phyloP scores from a whole-genome alignment of 2,888 invertebrate species.

The Nyleta sp. region DNA sequence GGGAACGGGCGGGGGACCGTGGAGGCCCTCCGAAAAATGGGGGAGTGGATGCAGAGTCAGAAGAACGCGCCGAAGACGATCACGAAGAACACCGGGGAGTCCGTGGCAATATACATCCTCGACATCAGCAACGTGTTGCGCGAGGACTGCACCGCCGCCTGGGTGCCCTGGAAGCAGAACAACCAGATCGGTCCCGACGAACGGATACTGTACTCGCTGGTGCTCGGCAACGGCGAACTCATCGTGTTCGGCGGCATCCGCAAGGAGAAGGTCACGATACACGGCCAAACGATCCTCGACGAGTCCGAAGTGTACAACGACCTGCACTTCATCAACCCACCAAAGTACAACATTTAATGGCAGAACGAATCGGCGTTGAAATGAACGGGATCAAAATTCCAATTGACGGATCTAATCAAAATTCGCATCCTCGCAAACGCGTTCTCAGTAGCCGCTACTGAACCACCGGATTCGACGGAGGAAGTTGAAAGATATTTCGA shows the following conservation, averaged over 20 bases:
- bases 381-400: no score
- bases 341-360: constrained; percentile 77
- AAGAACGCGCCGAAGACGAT: constrained; percentile 79
- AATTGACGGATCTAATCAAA: no score
- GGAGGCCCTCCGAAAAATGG: constrained; percentile 87
- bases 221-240: constrained; percentile 95
- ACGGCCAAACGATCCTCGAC: constrained; percentile 76
- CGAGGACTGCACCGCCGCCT: constrained; percentile 86
- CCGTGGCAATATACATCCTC: constrained; percentile 92
- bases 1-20: constrained; percentile 85
- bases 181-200: constrained; percentile 91
- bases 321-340: constrained; percentile 80
- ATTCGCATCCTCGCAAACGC: no score
- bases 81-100: constrained; percentile 86
- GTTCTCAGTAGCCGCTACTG: no score
- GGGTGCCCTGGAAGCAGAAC: constrained; percentile 88
- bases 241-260: constrained; percentile 98
- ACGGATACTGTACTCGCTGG: constrained; percentile 94
- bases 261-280: constrained; percentile 88
- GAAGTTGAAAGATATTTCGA: no score
- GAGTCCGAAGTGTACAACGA: constrained; percentile 80
- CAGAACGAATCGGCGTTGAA: no score
- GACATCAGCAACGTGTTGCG: constrained; percentile 90
- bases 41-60: constrained; percentile 84
- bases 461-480: no score